Base-by-base conservation (phyloP, 64 coral and sea anemone species). In the Orbicella faveolata region DNA sequence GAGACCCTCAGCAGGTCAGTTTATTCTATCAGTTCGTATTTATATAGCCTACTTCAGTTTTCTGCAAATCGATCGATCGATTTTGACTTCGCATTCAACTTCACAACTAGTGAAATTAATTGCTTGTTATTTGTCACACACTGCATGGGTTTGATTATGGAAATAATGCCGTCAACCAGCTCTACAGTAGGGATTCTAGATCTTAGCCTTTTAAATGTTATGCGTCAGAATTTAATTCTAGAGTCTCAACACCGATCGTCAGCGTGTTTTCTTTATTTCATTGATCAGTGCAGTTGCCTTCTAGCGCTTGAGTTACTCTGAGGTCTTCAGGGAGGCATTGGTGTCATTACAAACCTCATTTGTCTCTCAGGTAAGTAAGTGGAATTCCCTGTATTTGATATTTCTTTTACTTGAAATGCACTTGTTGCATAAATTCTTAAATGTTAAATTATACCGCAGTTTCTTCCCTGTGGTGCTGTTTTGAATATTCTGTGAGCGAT, bases 41-140 rank as follows among this genome's bases (percentile, higher is more conserved):
- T 34, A 35, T 39, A 35, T 75, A 12, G 73, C 16, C 2, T 39
- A 34, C 73, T 34, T 75, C 13, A 75, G 36, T 75, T 75, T 17
- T 75, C 73, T 75, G 8, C 30, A 75, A 75, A 75, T 75, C 73
- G 9, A 75, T 75, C 73, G 73, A 35, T 35, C 25, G 73, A 75
- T 35, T 35, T 14, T 1, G 15, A 12, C 11, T 12, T 59, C 73
- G 34, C 33, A n/a, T 48, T 48, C 44, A 35, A 75, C 73, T 26
- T 74, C 26, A 35, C 13, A 48, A 48, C 44, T 6, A 48, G 44
- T 48, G 44, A 48, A 48, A 3, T 48, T 2, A 48, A 48, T 48
- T 48, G 44, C 44, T 48, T 48, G 7, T 48, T 48, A 48, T 48
- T 48, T 48, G 44, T 48, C 44, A 48, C 4, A 48, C 5, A 48